Evolutionary conservation across 2,113 vertebrate species (phyloP).

Genomic region (Perca fluviatilis): DNA sequence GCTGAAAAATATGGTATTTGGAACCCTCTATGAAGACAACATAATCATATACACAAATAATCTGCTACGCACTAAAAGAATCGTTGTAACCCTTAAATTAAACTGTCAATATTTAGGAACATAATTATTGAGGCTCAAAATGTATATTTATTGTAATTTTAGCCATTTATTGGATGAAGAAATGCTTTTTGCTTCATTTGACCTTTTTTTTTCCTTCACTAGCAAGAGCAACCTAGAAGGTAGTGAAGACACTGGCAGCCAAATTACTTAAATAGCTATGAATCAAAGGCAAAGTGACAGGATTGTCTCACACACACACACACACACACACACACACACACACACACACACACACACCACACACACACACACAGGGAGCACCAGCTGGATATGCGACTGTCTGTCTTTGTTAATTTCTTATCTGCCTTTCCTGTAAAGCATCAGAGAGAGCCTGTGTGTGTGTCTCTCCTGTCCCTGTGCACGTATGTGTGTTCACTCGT

Average conservation of each 20-base stretch:
- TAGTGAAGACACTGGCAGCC: not conserved
- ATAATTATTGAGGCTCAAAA: not conserved
- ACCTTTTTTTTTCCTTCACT: not conserved
- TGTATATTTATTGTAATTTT: not conserved
- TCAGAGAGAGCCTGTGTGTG: conserved; percentile 17
- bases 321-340: conserved; percentile 1
- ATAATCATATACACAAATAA: not conserved
- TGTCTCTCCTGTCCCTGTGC: not conserved
- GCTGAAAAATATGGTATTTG: not conserved
- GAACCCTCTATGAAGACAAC: not conserved
- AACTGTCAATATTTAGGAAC: not conserved
- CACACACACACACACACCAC: conserved; percentile 38
- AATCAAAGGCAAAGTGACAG: conserved; percentile 25
- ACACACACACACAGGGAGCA: conserved; percentile 40
- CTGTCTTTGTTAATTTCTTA: conserved; percentile 73
- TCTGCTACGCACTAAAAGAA: not conserved
- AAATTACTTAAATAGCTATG: conserved; percentile 6
- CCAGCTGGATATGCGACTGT: conserved; percentile 68
- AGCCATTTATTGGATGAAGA: not conserved
- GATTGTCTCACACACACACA: not conserved
- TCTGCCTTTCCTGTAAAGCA: conserved; percentile 49
- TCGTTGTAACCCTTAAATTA: not conserved
- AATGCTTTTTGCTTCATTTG: not conserved
- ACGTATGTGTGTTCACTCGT: not conserved
- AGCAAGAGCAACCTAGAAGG: not conserved